Percentiles rank a stretch among this genome's conserved stretches.
phyloP scores from a whole-genome alignment of 2,888 invertebrate genomes.

The Harpalus rubripes region DNA sequence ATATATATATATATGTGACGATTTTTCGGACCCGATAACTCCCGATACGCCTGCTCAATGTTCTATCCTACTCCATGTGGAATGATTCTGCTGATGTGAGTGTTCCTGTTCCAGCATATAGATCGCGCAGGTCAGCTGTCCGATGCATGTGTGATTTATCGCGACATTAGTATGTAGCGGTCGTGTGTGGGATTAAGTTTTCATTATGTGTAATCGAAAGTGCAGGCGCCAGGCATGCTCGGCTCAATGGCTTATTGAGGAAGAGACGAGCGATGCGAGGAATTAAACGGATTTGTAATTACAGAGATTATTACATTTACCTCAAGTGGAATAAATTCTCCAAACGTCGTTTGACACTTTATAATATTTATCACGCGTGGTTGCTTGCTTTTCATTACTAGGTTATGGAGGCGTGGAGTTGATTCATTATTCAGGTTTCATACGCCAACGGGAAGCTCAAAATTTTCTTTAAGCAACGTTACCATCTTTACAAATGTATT shows the following conservation, averaged over 20 bases:
- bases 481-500: too few relatives aligned
- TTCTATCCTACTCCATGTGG: not conserved
- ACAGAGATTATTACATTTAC: constrained; percentile 36
- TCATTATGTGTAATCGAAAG: constrained; percentile 55
- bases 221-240: constrained; percentile 10
- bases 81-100: not conserved
- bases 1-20: too few relatives aligned
- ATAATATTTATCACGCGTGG: constrained; percentile 29
- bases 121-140: constrained; percentile 56
- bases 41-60: too few relatives aligned
- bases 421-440: not conserved
- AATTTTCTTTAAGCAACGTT: too few relatives aligned
- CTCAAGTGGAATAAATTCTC: constrained; percentile 43
- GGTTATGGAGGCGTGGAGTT: not conserved
- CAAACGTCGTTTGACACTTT: constrained; percentile 11
- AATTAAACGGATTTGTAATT: constrained; percentile 45
- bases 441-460: too few relatives aligned
- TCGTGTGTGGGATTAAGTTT: constrained; percentile 42
- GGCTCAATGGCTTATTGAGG: constrained; percentile 36
- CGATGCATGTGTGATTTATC: constrained; percentile 59
- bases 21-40: too few relatives aligned
- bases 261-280: constrained; percentile 7
- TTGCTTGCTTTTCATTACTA: not conserved
- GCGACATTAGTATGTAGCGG: constrained; percentile 54
- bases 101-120: not conserved